Evolutionary conservation across 92 coral and sea anemone species (phyloP).

Genomic region (Epizoanthus rinbou): DNA sequence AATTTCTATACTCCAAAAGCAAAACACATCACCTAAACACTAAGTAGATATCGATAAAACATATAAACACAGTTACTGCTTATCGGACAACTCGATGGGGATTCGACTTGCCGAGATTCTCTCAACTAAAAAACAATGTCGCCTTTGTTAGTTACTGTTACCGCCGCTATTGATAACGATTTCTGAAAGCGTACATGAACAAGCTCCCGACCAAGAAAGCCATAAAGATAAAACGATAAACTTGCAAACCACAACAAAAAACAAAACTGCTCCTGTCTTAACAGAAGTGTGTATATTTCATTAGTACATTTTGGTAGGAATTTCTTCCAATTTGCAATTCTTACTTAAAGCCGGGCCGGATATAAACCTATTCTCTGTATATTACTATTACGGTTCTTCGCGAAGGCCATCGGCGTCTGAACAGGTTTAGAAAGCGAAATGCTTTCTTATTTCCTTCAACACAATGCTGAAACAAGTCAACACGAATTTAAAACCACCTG

Average conservation of each 20-base stretch:
- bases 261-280: background rate
- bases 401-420: too few species aligned
- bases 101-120: too few species aligned
- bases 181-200: background rate
- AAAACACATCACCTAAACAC: conserved; percentile 9
- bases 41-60: background rate
- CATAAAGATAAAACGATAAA: conserved; percentile 9
- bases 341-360: background rate
- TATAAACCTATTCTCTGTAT: too few species aligned
- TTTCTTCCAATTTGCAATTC: background rate
- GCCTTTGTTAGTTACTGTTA: background rate
- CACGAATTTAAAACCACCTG: too few species aligned
- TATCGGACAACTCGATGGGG: too few species aligned
- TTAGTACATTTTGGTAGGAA: too few species aligned
- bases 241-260: conserved; percentile 5
- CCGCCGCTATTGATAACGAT: background rate
- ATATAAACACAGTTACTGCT: background rate
- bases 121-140: background rate
- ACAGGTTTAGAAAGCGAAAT: too few species aligned
- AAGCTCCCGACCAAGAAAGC: background rate
- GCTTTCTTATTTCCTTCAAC: too few species aligned
- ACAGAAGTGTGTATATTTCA: too few species aligned
- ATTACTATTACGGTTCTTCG: too few species aligned
- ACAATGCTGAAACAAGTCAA: too few species aligned
- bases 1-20: conserved; percentile 1